Base-by-base conservation (phyloP, 2,888 invertebrate species). In the Stenichneumon culpator region DNA sequence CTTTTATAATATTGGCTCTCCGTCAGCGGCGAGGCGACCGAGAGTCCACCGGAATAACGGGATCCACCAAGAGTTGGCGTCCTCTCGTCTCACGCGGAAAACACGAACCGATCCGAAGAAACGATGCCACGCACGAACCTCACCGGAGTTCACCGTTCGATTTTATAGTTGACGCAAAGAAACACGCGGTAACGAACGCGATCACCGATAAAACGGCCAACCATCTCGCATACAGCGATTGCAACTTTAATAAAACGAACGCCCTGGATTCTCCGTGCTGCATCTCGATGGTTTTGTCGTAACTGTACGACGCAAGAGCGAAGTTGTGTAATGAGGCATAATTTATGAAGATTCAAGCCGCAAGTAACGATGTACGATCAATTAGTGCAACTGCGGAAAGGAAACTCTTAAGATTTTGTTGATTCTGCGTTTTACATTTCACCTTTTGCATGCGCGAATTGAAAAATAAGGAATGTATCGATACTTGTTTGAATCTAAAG, bases 1-100 rank as follows among this genome's bases (percentile, higher is more conserved):
- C 79, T 82, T 85, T 85, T 85, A 85, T 85, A 82, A 85, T 78
- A 74, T 81, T 65, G 73, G 44, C 69, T 39, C 79, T 44, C 1
- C 9, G 44, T 16, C 28, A 6, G 22, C 44, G 25, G 11, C 44
- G 50, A 19, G 19, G 36, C 57, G 22, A 57, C n/a, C 11, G 11
- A 7, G 22, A 44, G 65, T 72, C 19, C n/a, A 22, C 36, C 6
- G 54, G 11, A 22, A 52, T 84, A 84, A 84, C 84, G 84, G 84
- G 68, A 81, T 39, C 63, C 83, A 7, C 47, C 52, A 19, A 44
- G 60, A 63, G 54, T 68, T 19, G 39, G 65, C 28, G 70, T 52
- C 32, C 52, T 44, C 57, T 52, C 50, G 69, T 77, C 52, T 67
- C 75, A 50, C 68, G 63, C 28, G 63, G 32, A 39, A 65, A 74